Base-by-base conservation (phyloP, 1,140 invertebrate species). In the Scylla paramamosain region DNA sequence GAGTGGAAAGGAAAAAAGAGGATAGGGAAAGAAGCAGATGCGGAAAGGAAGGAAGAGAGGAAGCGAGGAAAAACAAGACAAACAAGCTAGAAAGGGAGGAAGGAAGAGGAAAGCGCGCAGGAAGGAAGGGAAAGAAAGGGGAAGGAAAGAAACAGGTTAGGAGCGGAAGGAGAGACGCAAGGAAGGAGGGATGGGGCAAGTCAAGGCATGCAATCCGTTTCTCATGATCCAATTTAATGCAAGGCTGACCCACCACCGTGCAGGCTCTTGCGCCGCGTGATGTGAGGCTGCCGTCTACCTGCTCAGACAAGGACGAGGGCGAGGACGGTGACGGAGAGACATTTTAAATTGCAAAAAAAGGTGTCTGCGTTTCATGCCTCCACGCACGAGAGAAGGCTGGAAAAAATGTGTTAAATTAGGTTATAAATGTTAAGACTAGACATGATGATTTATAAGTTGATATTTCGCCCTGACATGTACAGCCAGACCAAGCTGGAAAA, bases 181-280 rank as follows among this genome's bases (percentile, higher is more conserved):
- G 67, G n/a, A n/a, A 77, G 67, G 20, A 20, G 20, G n/a, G 67
- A n/a, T 12, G n/a, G 67, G 8, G n/a, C 4, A 20, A n/a, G 16
- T 77, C 67, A n/a, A 77, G 67, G 67, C 67, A 77, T 77, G 67
- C 67, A 77, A 77, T 77, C 67, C 25, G 67, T 77, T 77, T 77
- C 67, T 77, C 67, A 77, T 77, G 67, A 77, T 77, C 67, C 67
- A n/a, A 77, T 77, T 77, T 77, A 77, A 77, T 77, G 67, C 67
- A 7, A n/a, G 20, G 67, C 20, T 77, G 67, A 77, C 67, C 25
- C 67, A 0, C 25, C 67, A 20, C 25, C 25, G 20, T 12, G 52
- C 52, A 59, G 52, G 2, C 16, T 59, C 67, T 25, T 77, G 20
- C 67, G 20, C 25, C 67, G 6, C 67, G 20, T 77, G 67, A 77